These are phyloP conservation scores for Symphodus melops DNA, from an alignment of 2,113 vertebrate species.

Conservation along the genomic window DNA sequence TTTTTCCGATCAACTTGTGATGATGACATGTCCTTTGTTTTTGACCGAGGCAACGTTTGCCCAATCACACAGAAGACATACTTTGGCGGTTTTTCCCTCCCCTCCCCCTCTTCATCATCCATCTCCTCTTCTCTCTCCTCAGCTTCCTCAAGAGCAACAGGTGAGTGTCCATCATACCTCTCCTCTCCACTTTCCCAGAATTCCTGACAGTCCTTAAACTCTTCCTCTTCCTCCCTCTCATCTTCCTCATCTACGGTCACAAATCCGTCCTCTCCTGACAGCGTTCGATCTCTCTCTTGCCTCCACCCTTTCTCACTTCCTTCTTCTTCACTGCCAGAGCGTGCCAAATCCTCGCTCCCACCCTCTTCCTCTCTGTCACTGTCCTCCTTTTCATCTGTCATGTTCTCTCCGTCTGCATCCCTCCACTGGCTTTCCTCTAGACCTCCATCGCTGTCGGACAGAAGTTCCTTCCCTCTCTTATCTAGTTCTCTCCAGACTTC, in stretches of 20 bases:
- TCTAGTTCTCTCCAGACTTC: conserved; percentile 34
- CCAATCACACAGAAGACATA: conserved; percentile 65
- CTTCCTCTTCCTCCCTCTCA: conserved; percentile 66
- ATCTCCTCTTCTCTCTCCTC: conserved; percentile 25
- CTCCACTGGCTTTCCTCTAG: conserved; percentile 28
- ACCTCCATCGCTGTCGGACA: conserved; percentile 48
- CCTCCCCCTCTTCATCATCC: conserved; percentile 20
- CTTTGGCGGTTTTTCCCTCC: conserved; percentile 32
- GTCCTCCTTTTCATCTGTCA: conserved; percentile 53
- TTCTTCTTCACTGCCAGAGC: conserved; percentile 61
- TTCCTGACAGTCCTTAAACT: conserved; percentile 78
- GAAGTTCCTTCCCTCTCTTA: conserved; percentile 15
- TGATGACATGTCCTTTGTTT: conserved; percentile 19
- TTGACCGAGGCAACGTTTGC: conserved; percentile 60
- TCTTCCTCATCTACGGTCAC: conserved; percentile 75
- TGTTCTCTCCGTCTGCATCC: conserved; percentile 53
- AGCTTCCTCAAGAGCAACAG: conserved; percentile 34
- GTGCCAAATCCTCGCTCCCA: conserved; percentile 14
- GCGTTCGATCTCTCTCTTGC: conserved; percentile 55
- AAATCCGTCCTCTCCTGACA: conserved; percentile 74
- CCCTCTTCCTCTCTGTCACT: conserved; percentile 69
- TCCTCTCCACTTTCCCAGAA: conserved; percentile 57
- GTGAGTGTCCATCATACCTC: conserved; percentile 5
- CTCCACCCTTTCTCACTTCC: conserved; percentile 65
- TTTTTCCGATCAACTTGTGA: conserved; percentile 36